Percentiles rank a stretch among this genome's conserved stretches.
phyloP scores from a whole-genome alignment of 1,140 invertebrate species.

The Teleogryllus occipitalis region DNA sequence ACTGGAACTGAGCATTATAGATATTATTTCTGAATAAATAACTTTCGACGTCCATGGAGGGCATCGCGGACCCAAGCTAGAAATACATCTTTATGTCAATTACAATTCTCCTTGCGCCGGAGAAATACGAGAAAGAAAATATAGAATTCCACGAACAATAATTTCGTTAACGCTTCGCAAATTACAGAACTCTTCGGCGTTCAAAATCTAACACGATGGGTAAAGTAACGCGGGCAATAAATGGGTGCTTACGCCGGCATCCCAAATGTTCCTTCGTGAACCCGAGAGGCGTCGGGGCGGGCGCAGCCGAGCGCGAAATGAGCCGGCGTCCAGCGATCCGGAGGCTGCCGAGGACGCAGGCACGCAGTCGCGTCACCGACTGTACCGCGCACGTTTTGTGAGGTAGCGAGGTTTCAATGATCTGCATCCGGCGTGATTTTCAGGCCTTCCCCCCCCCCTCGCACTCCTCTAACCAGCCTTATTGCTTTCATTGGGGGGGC shows the following conservation, averaged over 20 bases:
- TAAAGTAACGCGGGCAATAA: neutral
- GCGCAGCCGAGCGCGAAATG: neutral
- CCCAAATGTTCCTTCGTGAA: neutral
- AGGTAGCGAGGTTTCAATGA: neutral
- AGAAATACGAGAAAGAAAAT: neutral
- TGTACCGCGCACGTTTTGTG: neutral
- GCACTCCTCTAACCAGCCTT: neutral
- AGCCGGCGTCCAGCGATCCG: neutral
- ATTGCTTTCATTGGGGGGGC: neutral
- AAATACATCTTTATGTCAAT: neutral
- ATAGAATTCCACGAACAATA: neutral
- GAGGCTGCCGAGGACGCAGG: neutral
- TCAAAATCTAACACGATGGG: neutral
- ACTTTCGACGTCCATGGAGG: neutral
- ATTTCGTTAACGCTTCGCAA: neutral
- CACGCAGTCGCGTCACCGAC: neutral
- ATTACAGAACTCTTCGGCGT: neutral
- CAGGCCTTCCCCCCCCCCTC: neutral
- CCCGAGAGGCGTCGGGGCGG: neutral
- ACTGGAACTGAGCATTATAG: no score
- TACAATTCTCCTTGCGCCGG: neutral
- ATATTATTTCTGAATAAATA: no score
- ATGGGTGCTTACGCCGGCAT: neutral
- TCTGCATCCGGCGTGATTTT: conserved; percentile 3
- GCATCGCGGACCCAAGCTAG: neutral